These are phyloP conservation scores for Hirundichthys speculiger DNA, from an alignment of 2,113 vertebrate genomes.

Conservation along the genomic window DNA sequence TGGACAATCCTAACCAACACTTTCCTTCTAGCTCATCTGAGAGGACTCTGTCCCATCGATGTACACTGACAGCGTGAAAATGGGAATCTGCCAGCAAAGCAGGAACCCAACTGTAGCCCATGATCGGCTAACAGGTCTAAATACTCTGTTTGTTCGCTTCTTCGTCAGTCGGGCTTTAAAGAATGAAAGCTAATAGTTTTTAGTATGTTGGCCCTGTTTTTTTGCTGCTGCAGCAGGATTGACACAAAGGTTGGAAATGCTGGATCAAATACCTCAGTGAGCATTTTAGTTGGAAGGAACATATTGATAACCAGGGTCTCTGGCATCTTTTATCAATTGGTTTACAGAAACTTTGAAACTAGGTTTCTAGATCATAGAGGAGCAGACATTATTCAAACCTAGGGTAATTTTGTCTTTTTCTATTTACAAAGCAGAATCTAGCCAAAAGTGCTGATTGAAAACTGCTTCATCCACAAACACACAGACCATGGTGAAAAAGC, in stretches of 20 bases:
- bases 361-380: constrained; percentile 31
- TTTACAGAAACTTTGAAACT: constrained; percentile 44
- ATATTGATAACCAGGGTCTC: constrained; percentile 25
- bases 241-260: constrained; percentile 37
- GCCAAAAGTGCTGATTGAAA: constrained; percentile 40
- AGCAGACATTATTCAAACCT: constrained; percentile 34
- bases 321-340: constrained; percentile 19
- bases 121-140: constrained; percentile 57
- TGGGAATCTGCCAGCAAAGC: constrained; percentile 69
- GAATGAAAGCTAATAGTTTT: constrained; percentile 46
- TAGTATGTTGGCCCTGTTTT: constrained; percentile 8
- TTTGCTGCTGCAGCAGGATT: background rate
- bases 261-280: constrained; percentile 22
- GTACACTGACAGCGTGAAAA: constrained; percentile 76
- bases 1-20: constrained; percentile 61
- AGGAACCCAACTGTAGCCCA: constrained; percentile 58
- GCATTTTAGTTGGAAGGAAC: constrained; percentile 33
- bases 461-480: constrained; percentile 30
- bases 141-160: constrained; percentile 14
- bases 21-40: constrained; percentile 60
- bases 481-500: constrained; percentile 39
- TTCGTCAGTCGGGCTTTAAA: constrained; percentile 23
- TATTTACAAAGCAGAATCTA: constrained; percentile 58
- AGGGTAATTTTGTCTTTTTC: constrained; percentile 46
- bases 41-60: constrained; percentile 45